Evolutionary conservation across 2,888 invertebrate species (phyloP).

Genomic region (Buathra laborator): DNA sequence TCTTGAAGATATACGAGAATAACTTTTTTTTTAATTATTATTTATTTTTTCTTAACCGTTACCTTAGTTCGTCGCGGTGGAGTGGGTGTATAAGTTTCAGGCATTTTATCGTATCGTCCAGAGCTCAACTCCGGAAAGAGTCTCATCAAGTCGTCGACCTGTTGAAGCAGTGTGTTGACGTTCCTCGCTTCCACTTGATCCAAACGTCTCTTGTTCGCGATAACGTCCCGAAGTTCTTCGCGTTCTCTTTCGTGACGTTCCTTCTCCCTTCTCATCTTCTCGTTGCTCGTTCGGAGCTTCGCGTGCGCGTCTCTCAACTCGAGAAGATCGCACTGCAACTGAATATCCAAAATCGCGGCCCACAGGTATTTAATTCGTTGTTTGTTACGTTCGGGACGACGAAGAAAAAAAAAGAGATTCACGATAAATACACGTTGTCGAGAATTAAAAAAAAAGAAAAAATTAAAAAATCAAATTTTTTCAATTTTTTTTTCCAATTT

Average conservation of each 20-base stretch:
- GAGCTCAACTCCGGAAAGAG: slow-evolving; percentile 90
- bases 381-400: neutral
- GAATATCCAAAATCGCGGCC: slow-evolving; percentile 40
- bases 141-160: slow-evolving; percentile 92
- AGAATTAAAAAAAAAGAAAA: neutral
- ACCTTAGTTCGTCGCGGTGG: slow-evolving; percentile 90
- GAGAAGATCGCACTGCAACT: slow-evolving; percentile 94
- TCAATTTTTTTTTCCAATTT: neutral
- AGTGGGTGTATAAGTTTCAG: slow-evolving; percentile 88
- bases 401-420: slow-evolving; percentile 11
- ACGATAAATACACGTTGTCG: neutral
- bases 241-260: slow-evolving; percentile 94
- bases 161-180: slow-evolving; percentile 90
- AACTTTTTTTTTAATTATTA: neutral
- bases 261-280: slow-evolving; percentile 94
- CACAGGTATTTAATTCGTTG: slow-evolving; percentile 50
- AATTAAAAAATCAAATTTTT: neutral
- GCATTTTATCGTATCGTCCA: slow-evolving; percentile 84
- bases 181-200: slow-evolving; percentile 91
- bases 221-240: slow-evolving; percentile 87
- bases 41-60: slow-evolving; percentile 63
- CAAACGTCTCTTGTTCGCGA: slow-evolving; percentile 85
- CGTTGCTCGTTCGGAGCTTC: slow-evolving; percentile 95
- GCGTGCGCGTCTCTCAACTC: slow-evolving; percentile 97
- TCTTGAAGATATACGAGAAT: neutral